Percentiles rank a stretch among this genome's conserved stretches.
Evolutionary conservation across 2,797 vertebrate genomes (phyloP).

Genomic region (Halcyon badia): DNA sequence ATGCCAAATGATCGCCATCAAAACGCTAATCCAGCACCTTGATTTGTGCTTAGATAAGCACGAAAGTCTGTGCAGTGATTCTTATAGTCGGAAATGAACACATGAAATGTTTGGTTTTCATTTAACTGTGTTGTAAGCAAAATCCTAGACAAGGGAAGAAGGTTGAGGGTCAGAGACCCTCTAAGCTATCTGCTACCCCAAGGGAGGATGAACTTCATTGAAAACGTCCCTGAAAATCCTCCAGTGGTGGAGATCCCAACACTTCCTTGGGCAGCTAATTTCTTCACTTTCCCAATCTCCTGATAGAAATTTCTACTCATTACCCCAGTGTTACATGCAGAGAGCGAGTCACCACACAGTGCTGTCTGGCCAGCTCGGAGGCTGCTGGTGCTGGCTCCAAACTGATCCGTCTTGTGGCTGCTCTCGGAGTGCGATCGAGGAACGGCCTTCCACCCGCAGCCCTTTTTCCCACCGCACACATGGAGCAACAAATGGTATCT

Average conservation of each 20-base stretch:
- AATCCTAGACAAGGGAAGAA: not conserved
- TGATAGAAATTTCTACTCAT: not conserved
- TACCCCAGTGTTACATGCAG: rapidly evolving
- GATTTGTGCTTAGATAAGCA: not conserved
- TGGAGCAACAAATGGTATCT: slow-evolving; percentile 12
- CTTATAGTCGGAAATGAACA: not conserved
- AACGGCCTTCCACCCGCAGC: not conserved
- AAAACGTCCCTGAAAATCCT: not conserved
- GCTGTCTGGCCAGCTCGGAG: not conserved
- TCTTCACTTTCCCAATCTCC: not conserved
- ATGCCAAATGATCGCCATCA: not conserved
- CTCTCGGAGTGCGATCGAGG: rapidly evolving
- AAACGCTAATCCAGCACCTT: not conserved
- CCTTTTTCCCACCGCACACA: not conserved
- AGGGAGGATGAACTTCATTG: not conserved
- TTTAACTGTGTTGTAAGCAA: not conserved
- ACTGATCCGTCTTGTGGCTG: not conserved
- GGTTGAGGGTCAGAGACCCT: not conserved
- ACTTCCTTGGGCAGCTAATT: not conserved
- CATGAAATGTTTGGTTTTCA: rapidly evolving
- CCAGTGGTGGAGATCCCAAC: not conserved
- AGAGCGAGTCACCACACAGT: not conserved
- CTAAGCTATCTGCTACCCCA: not conserved
- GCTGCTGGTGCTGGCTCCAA: not conserved
- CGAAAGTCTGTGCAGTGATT: not conserved